Base-by-base conservation (phyloP, 64 coral and sea anemone species). In the Porites lutea region DNA sequence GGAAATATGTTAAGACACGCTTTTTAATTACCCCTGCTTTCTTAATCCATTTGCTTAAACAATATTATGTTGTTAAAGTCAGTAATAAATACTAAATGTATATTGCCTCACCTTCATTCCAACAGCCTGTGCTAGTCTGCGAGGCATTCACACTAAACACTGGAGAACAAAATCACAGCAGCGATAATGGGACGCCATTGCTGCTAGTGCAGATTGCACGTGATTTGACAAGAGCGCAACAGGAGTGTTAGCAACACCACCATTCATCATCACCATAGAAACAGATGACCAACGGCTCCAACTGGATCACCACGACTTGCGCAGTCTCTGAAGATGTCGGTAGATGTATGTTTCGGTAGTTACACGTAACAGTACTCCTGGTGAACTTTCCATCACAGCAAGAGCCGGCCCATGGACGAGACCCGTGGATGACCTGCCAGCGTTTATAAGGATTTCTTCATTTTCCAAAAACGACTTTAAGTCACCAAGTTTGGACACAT, bases 221-320 rank as follows among this genome's bases (percentile, higher is more conserved):
- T 98, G 93, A 61, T 94, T 98, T 51, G 88, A 82, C 79, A 98
- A 88, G 11, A 98, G 77, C 55, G 86, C 82, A 5, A 95, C 72
- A 37, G 96, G 96, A 15, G 96, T 79, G 51, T 86, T 91, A 19
- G 52, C 46, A 11, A 98, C 85, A 73, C 96, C 90, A 44, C 96
- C 96, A 89, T 95, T 92, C 37, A 82, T 53, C 15, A 98, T 83
- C 47, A 98, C 96, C 73, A 98, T 85, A 10, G 96, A 98, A 14
- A 95, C 72, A 98, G 48, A 73, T 92, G 93, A 74, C 92, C 92
- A 20, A 92, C 79, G 0, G 96, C 65, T 54, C 92, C 92, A 66
- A 94, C 69, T 3, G 74, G 47, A 55, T 98, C 89, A 15, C 92
- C 79, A 18, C 60, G 9, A 23, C 62, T 69, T 65, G 71, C 74